Percentiles rank a stretch among this genome's conserved stretches.
Evolutionary conservation across 2,888 invertebrate genomes (phyloP).

Genomic region (Cataglyphis livida): DNA sequence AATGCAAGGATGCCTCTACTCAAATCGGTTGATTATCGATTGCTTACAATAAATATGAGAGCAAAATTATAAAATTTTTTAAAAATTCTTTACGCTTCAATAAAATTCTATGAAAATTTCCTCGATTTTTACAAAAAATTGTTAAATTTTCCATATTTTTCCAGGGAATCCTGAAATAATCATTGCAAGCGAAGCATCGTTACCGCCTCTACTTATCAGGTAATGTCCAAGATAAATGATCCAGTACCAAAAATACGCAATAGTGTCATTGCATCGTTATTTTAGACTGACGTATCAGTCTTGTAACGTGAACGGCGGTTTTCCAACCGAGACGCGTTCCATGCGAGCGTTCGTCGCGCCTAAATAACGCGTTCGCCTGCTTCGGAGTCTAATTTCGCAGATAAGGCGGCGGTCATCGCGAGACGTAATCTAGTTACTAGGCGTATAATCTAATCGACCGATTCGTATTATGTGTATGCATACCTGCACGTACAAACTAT

Average conservation of each 20-base stretch:
- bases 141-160: too few species aligned
- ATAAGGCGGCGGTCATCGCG: constrained; percentile 78
- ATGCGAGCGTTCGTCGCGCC: constrained; percentile 60
- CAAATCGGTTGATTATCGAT: too few species aligned
- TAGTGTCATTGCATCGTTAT: not conserved
- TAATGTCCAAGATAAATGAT: not conserved
- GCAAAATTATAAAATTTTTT: too few species aligned
- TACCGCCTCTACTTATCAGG: not conserved
- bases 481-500: constrained; percentile 63
- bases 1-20: too few species aligned
- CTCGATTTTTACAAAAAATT: too few species aligned
- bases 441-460: constrained; percentile 85
- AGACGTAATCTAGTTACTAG: constrained; percentile 85
- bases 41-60: too few species aligned
- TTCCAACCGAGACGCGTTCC: constrained; percentile 33
- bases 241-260: constrained; percentile 16
- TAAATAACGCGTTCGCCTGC: constrained; percentile 79
- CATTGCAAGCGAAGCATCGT: not conserved
- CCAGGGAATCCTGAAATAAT: too few species aligned
- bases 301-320: constrained; percentile 27
- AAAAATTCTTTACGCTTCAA: too few species aligned
- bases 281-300: not conserved
- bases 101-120: too few species aligned
- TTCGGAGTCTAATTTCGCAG: constrained; percentile 84
- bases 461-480: constrained; percentile 80